Base-by-base conservation (phyloP, 1,140 invertebrate genomes). In the Sipha flava region DNA sequence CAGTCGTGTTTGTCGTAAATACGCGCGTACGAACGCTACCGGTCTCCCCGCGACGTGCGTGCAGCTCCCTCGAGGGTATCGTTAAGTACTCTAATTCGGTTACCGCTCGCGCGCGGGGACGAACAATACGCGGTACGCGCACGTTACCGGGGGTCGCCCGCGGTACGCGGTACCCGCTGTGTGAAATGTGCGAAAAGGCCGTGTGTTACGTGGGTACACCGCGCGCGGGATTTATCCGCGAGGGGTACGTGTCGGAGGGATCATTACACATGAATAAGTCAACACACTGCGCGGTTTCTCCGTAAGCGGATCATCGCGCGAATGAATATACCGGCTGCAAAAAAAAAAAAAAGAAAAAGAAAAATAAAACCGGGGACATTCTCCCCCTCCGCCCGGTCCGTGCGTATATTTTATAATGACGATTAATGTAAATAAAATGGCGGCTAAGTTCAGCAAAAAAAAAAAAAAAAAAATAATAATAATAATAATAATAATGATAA, bases 21-120 rank as follows among this genome's bases (percentile, higher is more conserved):
- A 57, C 5, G n/a, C 3, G 3, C 45, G 45, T 18, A 47, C n/a
- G 14, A 26, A 21, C 3, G 26, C 26, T 29, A 62, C 29, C 31
- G 57, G 57, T 62, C 57, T 18, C 29, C 29, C 26, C 16, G 23
- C 64, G n/a, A 43, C 64, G n/a, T 9, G 26, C 43, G 26, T 23
- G 29, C 57, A 26, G 29, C 54, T 4, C 23, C 23, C 3, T 5
- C 16, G 26, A 31, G 45, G 73, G 49, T 57, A 52, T 77, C 73
- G 52, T 21, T 77, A 77, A 77, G 73, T 77, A 77, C 73, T 77
- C 73, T 77, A 77, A 77, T 77, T 77, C 73, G 73, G 73, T 77
- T 77, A 75, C 52, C 73, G 73, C 73, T 26, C 57, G 40, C 18
- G 37, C 31, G 40, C 40, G 40, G 9, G 40, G 40, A 12, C 9